Evolutionary conservation across 2,113 vertebrate species (phyloP), one percentile per base, ranked within the genome.

Genomic region (Podocnemis expansa): DNA sequence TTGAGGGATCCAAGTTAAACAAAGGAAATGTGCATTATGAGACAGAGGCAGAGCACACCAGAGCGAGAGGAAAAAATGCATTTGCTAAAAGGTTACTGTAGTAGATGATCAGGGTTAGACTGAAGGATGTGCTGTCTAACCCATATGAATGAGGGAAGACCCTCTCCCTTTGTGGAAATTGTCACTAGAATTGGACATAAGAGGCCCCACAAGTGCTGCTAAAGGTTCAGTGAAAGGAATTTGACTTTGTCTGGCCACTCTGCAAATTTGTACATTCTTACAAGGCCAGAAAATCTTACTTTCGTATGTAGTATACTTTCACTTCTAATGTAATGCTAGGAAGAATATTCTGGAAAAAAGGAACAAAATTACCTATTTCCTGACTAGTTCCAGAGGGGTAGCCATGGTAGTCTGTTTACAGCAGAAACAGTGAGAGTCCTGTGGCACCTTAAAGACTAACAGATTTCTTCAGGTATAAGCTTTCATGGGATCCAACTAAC

Each of bases 341-440:
- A 24, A 27, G 29, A 27, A 73, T 38, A 0, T 0, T 4, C 22
- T 34, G 31, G 49, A 75, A 14, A 43, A 34, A 1, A 2, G 80
- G 24, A 52, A 41, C 6, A 63, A 45, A 91, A 80, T 43, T 17
- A 47, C 38, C 43, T 60, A 2, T 38, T 45, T 11, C n/a, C 31
- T 22, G 21, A 85, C 45, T 56, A n/a, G n/a, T n/a, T n/a, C n/a
- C n/a, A n/a, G n/a, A n/a, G n/a, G n/a, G n/a, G n/a, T n/a, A n/a
- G n/a, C n/a, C n/a, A n/a, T n/a, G n/a, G n/a, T n/a, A n/a, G n/a
- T n/a, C n/a, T n/a, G n/a, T n/a, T n/a, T n/a, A n/a, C n/a, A n/a
- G n/a, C n/a, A n/a, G n/a, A n/a, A n/a, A n/a, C n/a, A n/a, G n/a
- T n/a, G n/a, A n/a, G n/a, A n/a, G n/a, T n/a, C n/a, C n/a, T n/a